Evolutionary conservation across 1,140 invertebrate genomes (phyloP).

Genomic region (Hetaerina americana): DNA sequence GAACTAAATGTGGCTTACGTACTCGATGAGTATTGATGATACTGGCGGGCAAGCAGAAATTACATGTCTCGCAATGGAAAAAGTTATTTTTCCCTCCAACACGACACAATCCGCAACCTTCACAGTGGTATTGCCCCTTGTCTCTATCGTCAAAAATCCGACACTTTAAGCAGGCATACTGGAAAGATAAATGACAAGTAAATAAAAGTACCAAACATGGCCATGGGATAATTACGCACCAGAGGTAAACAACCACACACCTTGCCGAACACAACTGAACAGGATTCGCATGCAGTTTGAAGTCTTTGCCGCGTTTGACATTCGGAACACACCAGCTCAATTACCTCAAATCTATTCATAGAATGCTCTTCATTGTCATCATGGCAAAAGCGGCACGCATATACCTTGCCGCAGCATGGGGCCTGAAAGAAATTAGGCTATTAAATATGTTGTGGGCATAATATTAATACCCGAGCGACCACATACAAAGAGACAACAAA

Average conservation of each 20-base stretch:
- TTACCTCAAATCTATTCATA: conserved; percentile 65
- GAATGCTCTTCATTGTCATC: conserved; percentile 73
- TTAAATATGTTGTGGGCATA: not conserved
- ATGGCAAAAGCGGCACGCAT: conserved; percentile 77
- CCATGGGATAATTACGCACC: not conserved
- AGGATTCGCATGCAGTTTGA: conserved; percentile 57
- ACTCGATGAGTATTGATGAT: not conserved
- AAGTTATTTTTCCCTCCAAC: conserved; percentile 34
- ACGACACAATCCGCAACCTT: conserved; percentile 33
- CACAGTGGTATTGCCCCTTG: conserved; percentile 34
- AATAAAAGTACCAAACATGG: not conserved
- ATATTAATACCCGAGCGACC: not conserved
- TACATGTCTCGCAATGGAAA: conserved; percentile 16
- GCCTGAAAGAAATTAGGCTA: conserved; percentile 42
- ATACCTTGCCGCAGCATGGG: conserved; percentile 74
- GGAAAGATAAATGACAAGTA: conserved; percentile 7
- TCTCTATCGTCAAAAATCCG: conserved; percentile 32
- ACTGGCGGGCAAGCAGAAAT: not conserved
- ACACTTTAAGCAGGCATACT: conserved; percentile 33
- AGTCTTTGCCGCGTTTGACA: conserved; percentile 69
- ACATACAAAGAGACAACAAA: too few species aligned
- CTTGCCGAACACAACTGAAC: conserved; percentile 62
- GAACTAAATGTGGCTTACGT: not conserved
- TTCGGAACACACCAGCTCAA: conserved; percentile 63
- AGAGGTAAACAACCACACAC: conserved; percentile 24